These are phyloP conservation scores for Microtus richardsoni DNA, from an alignment of 2,113 vertebrate species.

Conservation along the genomic window DNA sequence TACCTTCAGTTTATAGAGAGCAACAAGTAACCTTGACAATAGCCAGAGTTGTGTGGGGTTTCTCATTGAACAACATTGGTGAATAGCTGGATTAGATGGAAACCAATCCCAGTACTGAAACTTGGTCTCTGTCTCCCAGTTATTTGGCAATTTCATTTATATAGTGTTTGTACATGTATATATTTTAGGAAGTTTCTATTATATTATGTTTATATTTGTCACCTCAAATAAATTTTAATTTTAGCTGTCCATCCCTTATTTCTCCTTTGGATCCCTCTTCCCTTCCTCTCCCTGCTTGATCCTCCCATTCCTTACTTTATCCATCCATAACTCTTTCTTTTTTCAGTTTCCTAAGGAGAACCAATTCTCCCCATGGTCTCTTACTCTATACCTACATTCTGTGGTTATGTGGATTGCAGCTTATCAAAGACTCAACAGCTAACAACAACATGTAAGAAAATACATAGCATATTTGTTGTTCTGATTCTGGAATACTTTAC, in stretches of 20 bases:
- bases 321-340: neutral
- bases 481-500: neutral
- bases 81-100: neutral
- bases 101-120: neutral
- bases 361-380: neutral
- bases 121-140: neutral
- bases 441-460: neutral
- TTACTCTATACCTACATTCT: neutral
- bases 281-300: neutral
- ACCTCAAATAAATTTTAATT: neutral
- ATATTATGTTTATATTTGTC: neutral
- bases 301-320: neutral
- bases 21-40: neutral
- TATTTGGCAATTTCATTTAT: neutral
- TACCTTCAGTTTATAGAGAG: neutral
- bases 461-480: neutral
- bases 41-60: neutral
- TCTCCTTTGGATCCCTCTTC: neutral
- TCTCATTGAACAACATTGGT: neutral
- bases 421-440: neutral
- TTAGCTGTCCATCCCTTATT: neutral
- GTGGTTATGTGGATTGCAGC: neutral
- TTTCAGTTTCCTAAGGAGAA: neutral
- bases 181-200: neutral
- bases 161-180: neutral